Conservation (phyloP, 2,888 invertebrate species). For the Cheilosia vernalis region DNA sequence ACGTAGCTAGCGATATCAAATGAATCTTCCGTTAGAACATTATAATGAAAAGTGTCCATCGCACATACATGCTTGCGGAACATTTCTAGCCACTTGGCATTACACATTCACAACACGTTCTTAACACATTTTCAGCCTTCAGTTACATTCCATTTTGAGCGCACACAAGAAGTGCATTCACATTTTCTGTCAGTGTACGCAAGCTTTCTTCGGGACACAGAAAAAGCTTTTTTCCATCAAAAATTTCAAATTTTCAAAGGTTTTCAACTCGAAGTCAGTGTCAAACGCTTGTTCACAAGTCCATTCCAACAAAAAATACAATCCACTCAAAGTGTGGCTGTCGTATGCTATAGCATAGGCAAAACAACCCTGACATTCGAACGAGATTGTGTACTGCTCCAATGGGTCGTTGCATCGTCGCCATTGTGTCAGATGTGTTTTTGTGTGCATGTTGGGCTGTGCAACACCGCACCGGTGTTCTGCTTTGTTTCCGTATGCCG, state of each 20-base stretch:
- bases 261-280: conserved; percentile 45
- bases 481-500: conserved; percentile 54
- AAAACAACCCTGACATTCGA: conserved; percentile 66
- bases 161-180: conserved; percentile 15
- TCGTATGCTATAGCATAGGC: conserved; percentile 14
- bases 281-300: conserved; percentile 51
- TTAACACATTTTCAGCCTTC: conserved; percentile 58
- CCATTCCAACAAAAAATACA: conserved; percentile 24
- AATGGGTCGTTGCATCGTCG: neutral
- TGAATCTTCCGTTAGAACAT: conserved; percentile 48
- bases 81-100: neutral
- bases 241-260: conserved; percentile 26
- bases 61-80: neutral
- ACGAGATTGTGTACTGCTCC: conserved; percentile 35
- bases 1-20: conserved; percentile 32
- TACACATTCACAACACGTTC: conserved; percentile 55
- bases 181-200: conserved; percentile 41
- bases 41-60: conserved; percentile 18
- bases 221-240: conserved; percentile 18
- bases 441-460: conserved; percentile 8
- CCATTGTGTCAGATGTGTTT: conserved; percentile 14
- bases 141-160: conserved; percentile 45
- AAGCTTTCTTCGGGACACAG: conserved; percentile 18
- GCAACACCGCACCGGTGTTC: conserved; percentile 23
- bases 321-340: neutral